These are phyloP conservation scores for Dicycla oo DNA, from an alignment of 2,888 invertebrate species.

Conservation along the genomic window DNA sequence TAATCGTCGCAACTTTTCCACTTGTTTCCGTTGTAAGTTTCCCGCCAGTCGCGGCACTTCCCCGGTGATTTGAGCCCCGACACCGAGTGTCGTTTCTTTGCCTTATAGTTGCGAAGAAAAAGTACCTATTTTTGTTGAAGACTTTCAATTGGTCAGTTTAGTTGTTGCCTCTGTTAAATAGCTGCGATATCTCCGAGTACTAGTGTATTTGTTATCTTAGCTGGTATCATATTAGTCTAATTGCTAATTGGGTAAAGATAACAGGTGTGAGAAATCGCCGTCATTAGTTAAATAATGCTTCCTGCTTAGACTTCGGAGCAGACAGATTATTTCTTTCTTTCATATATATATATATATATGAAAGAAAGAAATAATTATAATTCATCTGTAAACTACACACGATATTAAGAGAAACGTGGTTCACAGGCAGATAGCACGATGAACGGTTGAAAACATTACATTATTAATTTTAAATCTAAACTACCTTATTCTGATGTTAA, in stretches of 20 bases:
- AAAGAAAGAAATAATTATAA: too few species aligned
- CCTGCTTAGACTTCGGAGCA: background rate
- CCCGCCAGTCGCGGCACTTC: slow-evolving; percentile 47
- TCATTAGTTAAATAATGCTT: slow-evolving; percentile 6
- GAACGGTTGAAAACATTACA: slow-evolving; percentile 6
- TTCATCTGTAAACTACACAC: slow-evolving; percentile 2
- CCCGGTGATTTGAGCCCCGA: slow-evolving; percentile 42
- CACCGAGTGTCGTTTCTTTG: slow-evolving; percentile 38
- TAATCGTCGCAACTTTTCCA: slow-evolving; percentile 71
- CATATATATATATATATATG: too few species aligned
- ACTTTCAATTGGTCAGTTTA: slow-evolving; percentile 45
- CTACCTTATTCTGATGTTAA: slow-evolving; percentile 24
- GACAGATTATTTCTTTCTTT: background rate
- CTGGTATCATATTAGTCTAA: background rate
- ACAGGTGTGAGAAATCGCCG: background rate
- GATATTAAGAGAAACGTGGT: background rate
- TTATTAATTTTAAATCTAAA: slow-evolving; percentile 9
- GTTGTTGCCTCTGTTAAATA: background rate
- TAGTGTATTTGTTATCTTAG: background rate
- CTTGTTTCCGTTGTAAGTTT: slow-evolving; percentile 63
- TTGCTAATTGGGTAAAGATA: slow-evolving; percentile 28
- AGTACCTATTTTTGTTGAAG: slow-evolving; percentile 33
- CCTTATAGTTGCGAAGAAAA: slow-evolving; percentile 31
- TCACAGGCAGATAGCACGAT: background rate
- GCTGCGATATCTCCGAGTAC: slow-evolving; percentile 3